Percentiles rank a stretch among this genome's conserved stretches.
These are phyloP conservation scores for Hermaeophaga mercurialis DNA, from an alignment of 2,888 invertebrate genomes.

Conservation along the genomic window DNA sequence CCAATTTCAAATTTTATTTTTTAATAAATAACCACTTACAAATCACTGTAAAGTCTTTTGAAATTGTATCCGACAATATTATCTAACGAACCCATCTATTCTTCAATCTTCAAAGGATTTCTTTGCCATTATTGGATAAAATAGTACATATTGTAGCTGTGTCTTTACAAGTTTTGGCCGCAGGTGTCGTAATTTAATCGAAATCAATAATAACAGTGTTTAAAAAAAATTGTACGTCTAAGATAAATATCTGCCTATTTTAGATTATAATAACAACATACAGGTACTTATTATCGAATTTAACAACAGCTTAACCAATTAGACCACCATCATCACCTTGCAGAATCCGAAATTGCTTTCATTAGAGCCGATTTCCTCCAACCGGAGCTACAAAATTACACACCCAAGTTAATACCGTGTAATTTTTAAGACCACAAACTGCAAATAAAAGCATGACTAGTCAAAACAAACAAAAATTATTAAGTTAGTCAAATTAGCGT, in stretches of 20 bases:
- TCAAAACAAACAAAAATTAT: constrained; percentile 17
- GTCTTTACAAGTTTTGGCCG: no score
- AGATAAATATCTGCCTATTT: not conserved
- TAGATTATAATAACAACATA: not conserved
- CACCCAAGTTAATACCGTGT: not conserved
- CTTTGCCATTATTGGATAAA: no score
- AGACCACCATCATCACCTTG: constrained; percentile 1
- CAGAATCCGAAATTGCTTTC: not conserved
- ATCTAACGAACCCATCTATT: no score
- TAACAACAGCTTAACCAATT: not conserved
- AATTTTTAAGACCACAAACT: not conserved
- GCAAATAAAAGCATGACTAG: constrained; percentile 14
- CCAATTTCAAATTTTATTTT: no score
- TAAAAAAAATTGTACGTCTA: no score
- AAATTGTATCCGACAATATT: no score
- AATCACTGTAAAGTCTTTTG: no score
- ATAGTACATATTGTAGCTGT: no score
- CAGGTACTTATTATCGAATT: not conserved
- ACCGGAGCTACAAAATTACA: constrained; percentile 8
- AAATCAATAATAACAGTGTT: no score
- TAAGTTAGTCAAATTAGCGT: constrained; percentile 9
- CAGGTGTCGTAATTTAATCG: no score
- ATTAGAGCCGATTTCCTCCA: not conserved
- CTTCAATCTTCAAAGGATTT: no score
- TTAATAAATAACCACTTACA: no score